Base-by-base conservation (phyloP, 2,888 invertebrate species). In the Eupeodes luniger region DNA sequence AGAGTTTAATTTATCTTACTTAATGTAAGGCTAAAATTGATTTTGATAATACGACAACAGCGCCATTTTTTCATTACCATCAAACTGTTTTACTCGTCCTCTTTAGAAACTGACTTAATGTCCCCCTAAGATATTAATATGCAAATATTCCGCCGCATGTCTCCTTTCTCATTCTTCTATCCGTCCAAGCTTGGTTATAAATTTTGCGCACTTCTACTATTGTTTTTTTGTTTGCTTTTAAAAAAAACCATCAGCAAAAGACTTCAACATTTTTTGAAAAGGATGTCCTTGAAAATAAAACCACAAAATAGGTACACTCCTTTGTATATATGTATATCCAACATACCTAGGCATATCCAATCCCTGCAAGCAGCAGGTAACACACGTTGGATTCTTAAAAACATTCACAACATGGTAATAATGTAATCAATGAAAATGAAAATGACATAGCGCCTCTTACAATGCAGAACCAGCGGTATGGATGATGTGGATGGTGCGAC, bases 281-380 rank as follows among this genome's bases (percentile, higher is more conserved):
- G 88, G 88, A 88, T 88, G 88, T 88, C 88, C 88, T 88, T 88
- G 88, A 88, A 88, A 88, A 88, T 85, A 85, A 88, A 85, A 88
- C 88, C 16, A 85, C 81, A 66, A 14, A 40, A 53, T 19, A 27
- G 27, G 27, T 27, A 40, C 4, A 40, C 40, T 40, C 0, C 40
- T 27, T 27, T 27, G 27, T 27, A 2, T 3, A 27, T 27, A 27
- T 19, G 19, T 27, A 40, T 70, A 59, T 69, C 11, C 19, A 80
- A 72, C 80, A 70, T 79, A 70, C 80, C 51, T 44, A n/a, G 36
- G 49, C 51, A 59, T 47, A 5, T 40, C 40, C 6, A 40, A 36
- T 51, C 27, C 40, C 27, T 27, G 27, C 27, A 27, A 27, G 27
- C 27, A 27, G 27, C 27, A 47, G 47, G 16, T 62, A 57, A 14